These are phyloP conservation scores for Spisula subtruncata DNA, from an alignment of 2,888 invertebrate species.

Conservation along the genomic window DNA sequence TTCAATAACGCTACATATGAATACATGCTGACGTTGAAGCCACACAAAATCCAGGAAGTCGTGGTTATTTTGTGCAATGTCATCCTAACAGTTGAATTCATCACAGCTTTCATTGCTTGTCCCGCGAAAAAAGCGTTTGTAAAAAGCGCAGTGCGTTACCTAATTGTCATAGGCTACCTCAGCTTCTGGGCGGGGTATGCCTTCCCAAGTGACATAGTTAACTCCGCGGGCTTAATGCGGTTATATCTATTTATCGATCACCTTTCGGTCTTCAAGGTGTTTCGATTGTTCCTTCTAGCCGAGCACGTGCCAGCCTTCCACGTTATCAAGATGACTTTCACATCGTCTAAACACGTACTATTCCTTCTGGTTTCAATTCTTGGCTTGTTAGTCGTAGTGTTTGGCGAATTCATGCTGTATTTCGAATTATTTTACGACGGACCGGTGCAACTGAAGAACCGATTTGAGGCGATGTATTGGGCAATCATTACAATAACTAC, in stretches of 20 bases:
- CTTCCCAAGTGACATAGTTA: background rate
- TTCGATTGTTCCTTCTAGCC: conserved; percentile 34
- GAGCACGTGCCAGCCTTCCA: conserved; percentile 43
- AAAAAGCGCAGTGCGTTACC: background rate
- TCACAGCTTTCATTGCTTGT: background rate
- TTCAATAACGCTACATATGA: background rate
- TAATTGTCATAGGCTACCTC: background rate
- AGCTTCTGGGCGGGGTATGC: background rate
- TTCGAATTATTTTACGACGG: conserved; percentile 30
- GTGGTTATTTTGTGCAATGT: conserved; percentile 5
- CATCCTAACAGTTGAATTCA: conserved; percentile 32
- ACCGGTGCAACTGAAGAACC: conserved; percentile 17
- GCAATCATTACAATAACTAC: conserved; percentile 34
- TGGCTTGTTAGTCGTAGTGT: conserved; percentile 40
- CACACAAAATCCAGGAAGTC: background rate
- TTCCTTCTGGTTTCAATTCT: conserved; percentile 38
- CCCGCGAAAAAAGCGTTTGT: conserved; percentile 21
- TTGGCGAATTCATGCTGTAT: conserved; percentile 48
- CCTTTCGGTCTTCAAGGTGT: conserved; percentile 12
- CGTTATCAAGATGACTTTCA: conserved; percentile 36
- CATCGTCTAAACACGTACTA: conserved; percentile 35
- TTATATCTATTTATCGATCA: background rate
- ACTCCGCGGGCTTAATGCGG: too few species aligned
- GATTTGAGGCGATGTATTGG: conserved; percentile 39
- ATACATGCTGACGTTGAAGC: background rate